Conservation (phyloP, 2,797 vertebrate genomes). For the Distichodus sexfasciatus region DNA sequence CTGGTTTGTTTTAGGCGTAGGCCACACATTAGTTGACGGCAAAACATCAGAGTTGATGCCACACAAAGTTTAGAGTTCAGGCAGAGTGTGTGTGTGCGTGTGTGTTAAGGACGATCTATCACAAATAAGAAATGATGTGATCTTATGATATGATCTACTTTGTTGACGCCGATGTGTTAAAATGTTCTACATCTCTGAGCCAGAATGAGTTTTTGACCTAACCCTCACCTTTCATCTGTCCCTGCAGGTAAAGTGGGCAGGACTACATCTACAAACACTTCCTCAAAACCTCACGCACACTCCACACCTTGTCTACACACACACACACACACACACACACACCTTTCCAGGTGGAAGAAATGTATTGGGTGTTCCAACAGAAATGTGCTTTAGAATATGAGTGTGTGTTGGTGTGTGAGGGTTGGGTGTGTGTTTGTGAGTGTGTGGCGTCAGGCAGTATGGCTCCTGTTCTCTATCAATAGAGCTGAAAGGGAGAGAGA, state of each 20-base stretch:
- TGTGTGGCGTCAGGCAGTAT: conserved; percentile 1
- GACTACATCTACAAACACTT: conserved; percentile 19
- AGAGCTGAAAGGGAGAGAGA: conserved; percentile 37
- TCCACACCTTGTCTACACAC: background rate
- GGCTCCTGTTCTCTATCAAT: conserved; percentile 24
- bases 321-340: conserved; percentile 11
- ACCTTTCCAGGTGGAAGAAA: conserved; percentile 25
- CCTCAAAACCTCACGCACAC: background rate
- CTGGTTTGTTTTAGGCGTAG: too few relatives aligned
- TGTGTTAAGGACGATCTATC: too few relatives aligned
- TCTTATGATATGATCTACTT: too few relatives aligned
- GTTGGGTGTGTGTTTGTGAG: background rate
- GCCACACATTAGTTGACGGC: too few relatives aligned
- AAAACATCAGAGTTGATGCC: too few relatives aligned
- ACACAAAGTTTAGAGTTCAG: too few relatives aligned
- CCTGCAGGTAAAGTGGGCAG: conserved; percentile 18
- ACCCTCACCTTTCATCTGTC: conserved; percentile 29
- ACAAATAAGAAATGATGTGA: too few relatives aligned
- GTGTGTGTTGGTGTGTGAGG: conserved; percentile 18
- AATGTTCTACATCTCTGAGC: conserved; percentile 6
- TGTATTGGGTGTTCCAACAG: background rate
- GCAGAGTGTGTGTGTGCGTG: too few relatives aligned
- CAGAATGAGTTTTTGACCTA: conserved; percentile 29
- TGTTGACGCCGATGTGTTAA: background rate
- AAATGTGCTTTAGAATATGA: too few relatives aligned